Base-by-base conservation (phyloP, 2,113 vertebrate species). In the Barnardius zonarius region DNA sequence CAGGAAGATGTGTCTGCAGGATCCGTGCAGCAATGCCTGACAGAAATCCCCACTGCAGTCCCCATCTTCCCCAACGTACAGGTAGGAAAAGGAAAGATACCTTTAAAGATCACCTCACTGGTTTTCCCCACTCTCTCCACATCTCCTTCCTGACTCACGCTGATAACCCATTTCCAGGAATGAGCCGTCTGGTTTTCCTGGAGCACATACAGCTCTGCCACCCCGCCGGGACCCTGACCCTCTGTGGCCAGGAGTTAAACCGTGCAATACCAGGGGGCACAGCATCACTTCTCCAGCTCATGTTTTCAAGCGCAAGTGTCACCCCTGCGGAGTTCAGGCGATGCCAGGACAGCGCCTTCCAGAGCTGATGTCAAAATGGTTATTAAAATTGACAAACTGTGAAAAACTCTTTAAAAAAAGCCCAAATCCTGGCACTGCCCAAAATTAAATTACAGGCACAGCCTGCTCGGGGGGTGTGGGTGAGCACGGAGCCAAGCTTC, bases 331-430 rank as follows among this genome's bases (percentile, higher is more conserved):
- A 15, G 84, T 80, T 49, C 88, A 62, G 2, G 72, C 64, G 51
- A 52, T 17, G 73, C 79, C 75, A 83, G 72, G 80, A 66, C 79
- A 48, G 92, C 64, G 43, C 22, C 93, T 86, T 81, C 80, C 80
- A 88, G 73, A 78, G 86, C 76, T 27, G 73, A 72, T 57, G 92
- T 74, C 69, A 72, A 94, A 93, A 86, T 44, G 51, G 84, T 92
- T 86, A 96, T 95, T 94, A 92, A 94, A 93, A 88, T 86, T 93
- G 90, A 92, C 19, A 77, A 94, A 95, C 69, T 75, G 93, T 86
- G 90, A 93, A 72, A 91, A 95, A 89, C 66, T 84, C 88, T 76
- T 43, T 49, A 8, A 9, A 63, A 73, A 90, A 87, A 64, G 73
- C 46, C 72, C 57, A 94, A 93, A 95, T 92, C 63, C 96, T 82